Percentiles rank a stretch among this genome's conserved stretches.
Evolutionary conservation across 2,888 invertebrate genomes (phyloP).

Genomic region (Serrognathus titanus): DNA sequence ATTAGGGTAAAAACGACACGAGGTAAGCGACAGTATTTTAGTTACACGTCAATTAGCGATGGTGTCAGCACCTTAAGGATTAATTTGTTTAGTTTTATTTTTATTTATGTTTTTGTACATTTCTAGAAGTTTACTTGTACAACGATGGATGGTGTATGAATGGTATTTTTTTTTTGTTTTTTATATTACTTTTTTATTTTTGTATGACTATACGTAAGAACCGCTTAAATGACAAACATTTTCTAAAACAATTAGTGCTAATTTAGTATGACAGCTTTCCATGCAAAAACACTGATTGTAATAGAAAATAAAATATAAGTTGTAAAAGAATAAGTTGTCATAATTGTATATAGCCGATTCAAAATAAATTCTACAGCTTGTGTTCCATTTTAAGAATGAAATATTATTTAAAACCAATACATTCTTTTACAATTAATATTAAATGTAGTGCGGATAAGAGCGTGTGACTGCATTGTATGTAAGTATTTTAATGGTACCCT

Average conservation of each 20-base stretch:
- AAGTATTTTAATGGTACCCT: slow-evolving; percentile 29
- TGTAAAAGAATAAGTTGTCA: too few relatives aligned
- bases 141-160: neutral
- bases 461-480: slow-evolving; percentile 1
- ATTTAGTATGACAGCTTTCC: too few relatives aligned
- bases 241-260: neutral
- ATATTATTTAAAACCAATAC: too few relatives aligned
- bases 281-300: too few relatives aligned
- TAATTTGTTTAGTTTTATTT: slow-evolving; percentile 2
- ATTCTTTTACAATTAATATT: too few relatives aligned
- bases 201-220: neutral
- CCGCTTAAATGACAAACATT: neutral
- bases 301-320: too few relatives aligned
- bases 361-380: too few relatives aligned
- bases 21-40: slow-evolving; percentile 63
- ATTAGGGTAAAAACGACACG: slow-evolving; percentile 80
- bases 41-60: slow-evolving; percentile 13
- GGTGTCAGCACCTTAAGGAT: neutral
- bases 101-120: neutral
- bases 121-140: neutral
- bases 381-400: too few relatives aligned
- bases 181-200: neutral
- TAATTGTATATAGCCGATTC: too few relatives aligned
- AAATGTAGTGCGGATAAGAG: too few relatives aligned
- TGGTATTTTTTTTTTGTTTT: neutral